phyloP scores from a whole-genome alignment of 2,113 vertebrate species.

The Elanoides forficatus region DNA sequence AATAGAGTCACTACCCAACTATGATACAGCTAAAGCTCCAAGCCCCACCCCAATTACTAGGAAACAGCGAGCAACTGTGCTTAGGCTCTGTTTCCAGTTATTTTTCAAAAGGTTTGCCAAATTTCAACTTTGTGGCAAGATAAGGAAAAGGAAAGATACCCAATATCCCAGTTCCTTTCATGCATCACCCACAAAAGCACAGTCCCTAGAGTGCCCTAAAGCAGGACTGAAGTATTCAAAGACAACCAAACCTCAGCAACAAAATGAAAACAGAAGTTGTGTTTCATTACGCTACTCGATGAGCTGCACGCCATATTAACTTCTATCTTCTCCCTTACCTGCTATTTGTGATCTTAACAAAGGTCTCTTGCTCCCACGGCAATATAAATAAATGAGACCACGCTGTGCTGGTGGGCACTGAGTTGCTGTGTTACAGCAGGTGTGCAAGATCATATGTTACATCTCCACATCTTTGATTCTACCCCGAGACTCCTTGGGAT shows the following conservation, averaged over 20 bases:
- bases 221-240: background rate
- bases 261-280: background rate
- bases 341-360: background rate
- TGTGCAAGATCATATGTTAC: rapidly evolving
- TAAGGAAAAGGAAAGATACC: background rate
- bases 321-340: background rate
- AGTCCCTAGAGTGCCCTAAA: background rate
- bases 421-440: background rate
- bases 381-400: background rate
- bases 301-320: background rate
- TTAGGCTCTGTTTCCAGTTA: background rate
- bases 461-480: background rate
- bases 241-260: background rate
- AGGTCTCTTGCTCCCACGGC: background rate
- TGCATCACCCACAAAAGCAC: background rate
- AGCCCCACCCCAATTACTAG: background rate
- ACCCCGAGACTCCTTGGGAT: background rate
- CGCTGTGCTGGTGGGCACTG: rapidly evolving
- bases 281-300: background rate
- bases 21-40: background rate
- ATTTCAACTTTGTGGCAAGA: background rate
- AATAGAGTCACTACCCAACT: rapidly evolving
- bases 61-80: background rate
- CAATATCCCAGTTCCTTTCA: background rate
- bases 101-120: background rate